Evolutionary conservation across 2,797 vertebrate genomes (phyloP).

Genomic region (Clarias fuscus): DNA sequence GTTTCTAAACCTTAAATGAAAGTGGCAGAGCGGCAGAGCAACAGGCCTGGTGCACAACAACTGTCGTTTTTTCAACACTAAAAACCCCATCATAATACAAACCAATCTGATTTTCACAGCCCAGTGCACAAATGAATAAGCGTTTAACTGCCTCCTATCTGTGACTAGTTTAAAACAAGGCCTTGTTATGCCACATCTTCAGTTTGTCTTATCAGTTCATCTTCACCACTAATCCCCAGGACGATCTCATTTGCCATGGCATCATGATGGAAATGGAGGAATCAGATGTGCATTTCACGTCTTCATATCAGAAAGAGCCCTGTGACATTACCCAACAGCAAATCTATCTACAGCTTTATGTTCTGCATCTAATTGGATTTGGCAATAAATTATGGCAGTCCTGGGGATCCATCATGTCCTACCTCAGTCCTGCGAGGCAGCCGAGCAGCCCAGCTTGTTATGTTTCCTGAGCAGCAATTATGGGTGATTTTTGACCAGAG

Average conservation of each 20-base stretch:
- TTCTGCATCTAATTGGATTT: conserved; percentile 81
- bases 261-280: conserved; percentile 59
- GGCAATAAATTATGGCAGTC: conserved; percentile 78
- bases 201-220: conserved; percentile 75
- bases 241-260: conserved; percentile 75
- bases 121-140: conserved; percentile 48
- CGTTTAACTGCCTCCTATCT: conserved; percentile 49
- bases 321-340: conserved; percentile 68
- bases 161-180: conserved; percentile 62
- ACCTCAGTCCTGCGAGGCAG: conserved; percentile 66
- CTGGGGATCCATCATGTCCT: conserved; percentile 76
- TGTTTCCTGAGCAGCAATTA: conserved; percentile 82
- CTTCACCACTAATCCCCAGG: conserved; percentile 75
- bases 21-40: conserved; percentile 30
- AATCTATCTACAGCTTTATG: conserved; percentile 79
- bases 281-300: conserved; percentile 74
- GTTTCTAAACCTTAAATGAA: conserved; percentile 36
- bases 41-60: conserved; percentile 37
- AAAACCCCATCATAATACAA: conserved; percentile 47
- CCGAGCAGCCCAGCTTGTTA: conserved; percentile 78
- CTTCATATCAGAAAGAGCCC: conserved; percentile 67
- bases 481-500: conserved; percentile 76
- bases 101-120: conserved; percentile 49
- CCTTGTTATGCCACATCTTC: conserved; percentile 67
- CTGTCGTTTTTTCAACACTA: conserved; percentile 40